A percentile compares a stretch with the other conserved stretches of the same genome.
phyloP scores from a whole-genome alignment of 1,140 invertebrate species.

The Rhyzopertha dominica region DNA sequence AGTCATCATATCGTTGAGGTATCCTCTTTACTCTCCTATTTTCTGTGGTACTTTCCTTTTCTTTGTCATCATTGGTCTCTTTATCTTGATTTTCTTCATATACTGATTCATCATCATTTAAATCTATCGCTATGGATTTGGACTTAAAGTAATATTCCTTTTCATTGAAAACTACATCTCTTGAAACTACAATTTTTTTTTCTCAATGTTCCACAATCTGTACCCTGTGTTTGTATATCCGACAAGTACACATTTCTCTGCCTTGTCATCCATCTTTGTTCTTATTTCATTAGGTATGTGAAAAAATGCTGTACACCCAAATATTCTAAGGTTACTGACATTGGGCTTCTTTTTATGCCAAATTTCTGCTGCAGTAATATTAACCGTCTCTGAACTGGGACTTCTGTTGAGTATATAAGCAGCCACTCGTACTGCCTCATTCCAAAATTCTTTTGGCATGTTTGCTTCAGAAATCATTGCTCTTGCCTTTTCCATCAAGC shows the following conservation, averaged over 20 bases:
- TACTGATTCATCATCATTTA: constrained; percentile 11
- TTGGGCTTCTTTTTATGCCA: too few relatives aligned
- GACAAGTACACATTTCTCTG: constrained; percentile 8
- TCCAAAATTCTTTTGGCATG: constrained; percentile 31
- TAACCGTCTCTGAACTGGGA: too few relatives aligned
- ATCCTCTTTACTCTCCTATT: neutral
- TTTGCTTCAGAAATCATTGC: constrained; percentile 32
- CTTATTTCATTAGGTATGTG: too few relatives aligned
- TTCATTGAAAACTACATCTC: constrained; percentile 23
- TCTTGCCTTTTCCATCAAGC: constrained; percentile 36
- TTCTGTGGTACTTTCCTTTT: neutral
- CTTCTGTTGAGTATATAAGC: constrained; percentile 33
- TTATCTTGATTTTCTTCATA: constrained; percentile 9
- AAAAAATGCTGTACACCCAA: too few relatives aligned
- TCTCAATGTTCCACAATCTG: constrained; percentile 18
- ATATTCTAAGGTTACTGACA: too few relatives aligned
- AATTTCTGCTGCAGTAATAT: too few relatives aligned
- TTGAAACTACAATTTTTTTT: constrained; percentile 17
- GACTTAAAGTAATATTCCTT: constrained; percentile 18
- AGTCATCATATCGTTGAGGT: constrained; percentile 9
- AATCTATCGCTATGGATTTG: too few relatives aligned
- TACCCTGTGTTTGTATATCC: constrained; percentile 14
- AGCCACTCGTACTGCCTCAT: constrained; percentile 30
- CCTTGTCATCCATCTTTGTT: constrained; percentile 12
- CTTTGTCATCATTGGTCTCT: neutral